Evolutionary conservation across 2,888 invertebrate species (phyloP).

Genomic region (Quadroppia sp.): DNA sequence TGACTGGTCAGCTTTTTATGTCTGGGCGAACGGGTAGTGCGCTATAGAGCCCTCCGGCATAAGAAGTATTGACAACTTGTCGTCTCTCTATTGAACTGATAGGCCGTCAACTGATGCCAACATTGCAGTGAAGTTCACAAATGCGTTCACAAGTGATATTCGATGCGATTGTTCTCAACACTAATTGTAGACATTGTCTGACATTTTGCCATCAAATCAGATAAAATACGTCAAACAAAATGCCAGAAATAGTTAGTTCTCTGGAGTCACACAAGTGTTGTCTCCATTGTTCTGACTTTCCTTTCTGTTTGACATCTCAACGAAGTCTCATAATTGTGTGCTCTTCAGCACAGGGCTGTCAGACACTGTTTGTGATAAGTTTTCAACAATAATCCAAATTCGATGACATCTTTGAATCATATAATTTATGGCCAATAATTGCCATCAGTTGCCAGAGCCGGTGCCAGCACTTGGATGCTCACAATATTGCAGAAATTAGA

Average conservation of each 20-base stretch:
- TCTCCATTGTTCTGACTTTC: slow-evolving; percentile 9
- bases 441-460: slow-evolving; percentile 18
- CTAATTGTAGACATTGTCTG: slow-evolving; percentile 30
- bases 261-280: slow-evolving; percentile 29
- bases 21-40: background rate
- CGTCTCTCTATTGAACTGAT: slow-evolving; percentile 31
- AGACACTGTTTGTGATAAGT: slow-evolving; percentile 4
- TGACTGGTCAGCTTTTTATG: slow-evolving; percentile 15
- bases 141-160: slow-evolving; percentile 31
- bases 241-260: slow-evolving; percentile 31
- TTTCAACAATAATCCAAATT: slow-evolving; percentile 20
- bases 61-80: slow-evolving; percentile 15
- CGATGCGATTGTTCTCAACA: slow-evolving; percentile 14
- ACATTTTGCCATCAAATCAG: slow-evolving; percentile 35
- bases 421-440: slow-evolving; percentile 32
- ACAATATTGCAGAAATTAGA: background rate
- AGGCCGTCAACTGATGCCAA: background rate
- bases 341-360: background rate
- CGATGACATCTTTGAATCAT: slow-evolving; percentile 16
- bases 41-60: background rate
- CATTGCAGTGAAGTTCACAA: slow-evolving; percentile 14
- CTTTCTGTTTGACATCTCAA: slow-evolving; percentile 29
- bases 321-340: slow-evolving; percentile 25
- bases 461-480: background rate
- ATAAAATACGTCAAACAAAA: slow-evolving; percentile 33